Evolutionary conservation across 30 jellyfish, hydroid and myxozoan species (phyloP).

Genomic region (Rhopilema esculentum): DNA sequence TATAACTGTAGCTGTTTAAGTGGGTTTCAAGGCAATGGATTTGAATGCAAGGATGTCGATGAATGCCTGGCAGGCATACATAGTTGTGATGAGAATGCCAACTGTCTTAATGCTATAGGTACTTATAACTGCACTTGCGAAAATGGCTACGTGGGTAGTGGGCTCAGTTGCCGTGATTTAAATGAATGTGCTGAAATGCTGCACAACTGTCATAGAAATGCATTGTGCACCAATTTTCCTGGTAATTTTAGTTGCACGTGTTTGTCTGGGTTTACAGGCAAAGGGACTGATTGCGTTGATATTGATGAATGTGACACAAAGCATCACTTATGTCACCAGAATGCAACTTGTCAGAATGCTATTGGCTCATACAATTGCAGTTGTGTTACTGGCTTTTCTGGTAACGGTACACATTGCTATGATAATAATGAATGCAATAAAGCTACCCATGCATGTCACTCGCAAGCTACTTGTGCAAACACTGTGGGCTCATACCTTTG

Average conservation of each 20-base stretch:
- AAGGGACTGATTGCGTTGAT: conserved; percentile 45
- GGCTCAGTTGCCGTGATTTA: conserved; percentile 54
- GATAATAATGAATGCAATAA: conserved; percentile 46
- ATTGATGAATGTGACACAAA: conserved; percentile 58
- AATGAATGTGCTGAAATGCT: conserved; percentile 50
- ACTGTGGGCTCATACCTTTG: conserved; percentile 48
- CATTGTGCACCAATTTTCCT: conserved; percentile 18
- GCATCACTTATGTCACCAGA: conserved; percentile 43
- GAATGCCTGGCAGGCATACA: conserved; percentile 58
- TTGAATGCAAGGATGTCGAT: conserved; percentile 54
- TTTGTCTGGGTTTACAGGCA: conserved; percentile 37
- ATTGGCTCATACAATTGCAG: conserved; percentile 45
- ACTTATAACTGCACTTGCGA: conserved; percentile 58
- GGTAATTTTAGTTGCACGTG: conserved; percentile 54
- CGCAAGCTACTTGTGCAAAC: conserved; percentile 35
- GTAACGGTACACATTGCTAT: conserved; percentile 47
- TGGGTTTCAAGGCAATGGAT: conserved; percentile 73
- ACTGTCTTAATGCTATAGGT: conserved; percentile 49
- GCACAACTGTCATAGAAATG: conserved; percentile 37
- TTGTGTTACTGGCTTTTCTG: conserved; percentile 55
- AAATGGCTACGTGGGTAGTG: conserved; percentile 68
- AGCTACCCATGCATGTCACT: conserved; percentile 16
- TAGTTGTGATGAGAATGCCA: conserved; percentile 43
- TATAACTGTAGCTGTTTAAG: conserved; percentile 50
- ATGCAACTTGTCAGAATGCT: conserved; percentile 62